Evolutionary conservation across 2,797 vertebrate species (phyloP).

Genomic region (Apogon hyalosoma): DNA sequence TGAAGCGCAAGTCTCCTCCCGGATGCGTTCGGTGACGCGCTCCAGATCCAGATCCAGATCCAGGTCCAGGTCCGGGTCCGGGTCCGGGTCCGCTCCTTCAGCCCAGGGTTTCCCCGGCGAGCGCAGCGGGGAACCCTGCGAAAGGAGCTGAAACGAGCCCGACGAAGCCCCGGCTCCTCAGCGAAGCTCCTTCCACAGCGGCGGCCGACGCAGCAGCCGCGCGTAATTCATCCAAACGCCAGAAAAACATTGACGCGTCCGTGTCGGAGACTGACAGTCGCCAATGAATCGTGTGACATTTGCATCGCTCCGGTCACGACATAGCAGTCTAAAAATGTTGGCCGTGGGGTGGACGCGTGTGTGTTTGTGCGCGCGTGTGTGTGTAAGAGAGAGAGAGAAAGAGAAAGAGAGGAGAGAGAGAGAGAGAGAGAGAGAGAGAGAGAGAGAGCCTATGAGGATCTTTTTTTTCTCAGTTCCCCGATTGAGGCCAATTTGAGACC

Average conservation of each 20-base stretch:
- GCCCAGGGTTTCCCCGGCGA: conserved; percentile 77
- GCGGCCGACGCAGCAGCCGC: conserved; percentile 20
- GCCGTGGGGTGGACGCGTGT: conserved; percentile 26
- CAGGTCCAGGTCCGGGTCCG: conserved; percentile 59
- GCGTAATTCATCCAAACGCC: conserved; percentile 59
- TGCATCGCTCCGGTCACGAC: conserved; percentile 80
- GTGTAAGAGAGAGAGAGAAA: too few relatives aligned
- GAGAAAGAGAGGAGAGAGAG: too few relatives aligned
- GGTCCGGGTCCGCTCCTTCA: conserved; percentile 43
- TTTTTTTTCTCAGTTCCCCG: conserved; percentile 26
- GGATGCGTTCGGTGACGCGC: conserved; percentile 21
- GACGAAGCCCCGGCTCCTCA: conserved; percentile 38
- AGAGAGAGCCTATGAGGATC: conserved; percentile 26
- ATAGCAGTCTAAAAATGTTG: conserved; percentile 57
- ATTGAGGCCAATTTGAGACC: conserved; percentile 58
- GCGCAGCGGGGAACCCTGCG: conserved; percentile 75
- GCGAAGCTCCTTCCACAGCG: conserved; percentile 24
- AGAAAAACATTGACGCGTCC: conserved; percentile 61
- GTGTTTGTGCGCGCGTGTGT: conserved; percentile 6
- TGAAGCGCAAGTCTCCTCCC: conserved; percentile 19
- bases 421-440: conserved; percentile 5
- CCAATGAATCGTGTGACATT: conserved; percentile 71
- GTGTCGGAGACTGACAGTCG: conserved; percentile 53
- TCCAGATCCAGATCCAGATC: conserved; percentile 46
- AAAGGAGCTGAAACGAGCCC: conserved; percentile 71